Evolutionary conservation across 2,797 vertebrate genomes (phyloP), one percentile per base, ranked within the genome.

Genomic region (Pterois miles): DNA sequence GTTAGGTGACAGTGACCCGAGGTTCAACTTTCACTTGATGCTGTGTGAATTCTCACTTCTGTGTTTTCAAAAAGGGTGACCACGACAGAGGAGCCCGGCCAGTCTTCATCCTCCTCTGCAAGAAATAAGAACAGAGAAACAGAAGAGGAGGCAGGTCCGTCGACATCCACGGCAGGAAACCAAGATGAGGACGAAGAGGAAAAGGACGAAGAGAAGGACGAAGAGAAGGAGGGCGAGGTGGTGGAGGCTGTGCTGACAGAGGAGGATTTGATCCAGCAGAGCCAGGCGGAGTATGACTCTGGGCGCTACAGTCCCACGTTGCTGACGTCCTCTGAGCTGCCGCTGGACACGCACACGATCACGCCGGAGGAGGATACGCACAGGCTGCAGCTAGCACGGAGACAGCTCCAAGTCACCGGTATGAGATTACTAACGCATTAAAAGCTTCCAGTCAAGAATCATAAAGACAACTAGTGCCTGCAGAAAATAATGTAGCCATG

Each of bases 181-280:
- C 80, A 74, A 16, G 83, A 85, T 1, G 87, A 81, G 3, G 88
- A 88, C 0, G 86, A 23, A 5, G 89, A 46, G 25, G 88, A 87
- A 20, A 78, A 86, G 0, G 92, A 92, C 3, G 80, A 91, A 4
- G 84, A 83, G 38, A 88, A 88, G 27, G 93, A 86, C 0, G 89
- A 89, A 0, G 95, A 92, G 0, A 90, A 84, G 0, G 91, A 91
- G 11, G 95, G 69, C 0, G 97, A 96, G 40, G 95, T 74, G 0
- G 95, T 95, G 58, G 98, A 99, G 83, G 96, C 98, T 0, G 98
- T 99, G 85, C 89, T 99, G 80, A 98, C 98, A 0, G 98, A 99
- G 91, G 98, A 99, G 90, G 98, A 99, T 88, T 93, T 99, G 81
- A 98, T 99, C 87, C 98, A 98, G 92, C 98, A 99, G 93, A 99